A percentile compares a stretch with the other conserved stretches of the same genome.
Conservation (phyloP, 2,797 vertebrate genomes). For the Sparidentex hasta region DNA sequence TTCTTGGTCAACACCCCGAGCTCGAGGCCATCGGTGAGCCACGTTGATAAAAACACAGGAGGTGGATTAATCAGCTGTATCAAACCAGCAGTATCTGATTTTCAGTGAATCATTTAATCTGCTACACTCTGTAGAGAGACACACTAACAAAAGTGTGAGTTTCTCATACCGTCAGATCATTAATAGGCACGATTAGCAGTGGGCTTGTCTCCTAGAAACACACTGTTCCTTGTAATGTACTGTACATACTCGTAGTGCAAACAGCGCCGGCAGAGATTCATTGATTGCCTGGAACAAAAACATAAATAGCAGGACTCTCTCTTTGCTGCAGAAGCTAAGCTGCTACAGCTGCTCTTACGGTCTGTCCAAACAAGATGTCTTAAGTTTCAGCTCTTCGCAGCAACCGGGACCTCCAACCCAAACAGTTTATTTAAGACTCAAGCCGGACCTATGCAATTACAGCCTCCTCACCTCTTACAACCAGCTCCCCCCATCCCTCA, state of each 20-base stretch:
- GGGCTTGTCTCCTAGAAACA: neutral
- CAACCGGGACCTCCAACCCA: constrained; percentile 65
- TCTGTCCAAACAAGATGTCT: constrained; percentile 62
- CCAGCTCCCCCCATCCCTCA: neutral
- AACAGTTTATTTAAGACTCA: constrained; percentile 74
- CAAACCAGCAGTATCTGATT: neutral
- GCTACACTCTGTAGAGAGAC: neutral
- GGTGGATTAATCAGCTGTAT: no score
- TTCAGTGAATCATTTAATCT: neutral
- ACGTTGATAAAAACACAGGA: no score
- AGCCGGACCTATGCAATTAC: constrained; percentile 49
- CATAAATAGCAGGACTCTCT: constrained; percentile 12
- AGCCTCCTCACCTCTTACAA: constrained; percentile 29
- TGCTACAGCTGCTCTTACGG: constrained; percentile 43
- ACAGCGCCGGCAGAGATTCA: neutral
- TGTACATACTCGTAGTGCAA: constrained; percentile 6
- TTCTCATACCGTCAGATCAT: neutral
- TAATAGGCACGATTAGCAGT: neutral
- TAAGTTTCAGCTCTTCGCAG: constrained; percentile 57
- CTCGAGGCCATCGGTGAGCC: no score
- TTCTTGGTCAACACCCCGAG: neutral
- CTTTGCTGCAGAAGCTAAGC: constrained; percentile 39
- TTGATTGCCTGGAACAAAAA: constrained; percentile 28
- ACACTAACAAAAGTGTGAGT: neutral
- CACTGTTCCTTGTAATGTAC: constrained; percentile 5